Evolutionary conservation across 2,797 vertebrate species (phyloP).

Genomic region (Melanogrammus aeglefinus): DNA sequence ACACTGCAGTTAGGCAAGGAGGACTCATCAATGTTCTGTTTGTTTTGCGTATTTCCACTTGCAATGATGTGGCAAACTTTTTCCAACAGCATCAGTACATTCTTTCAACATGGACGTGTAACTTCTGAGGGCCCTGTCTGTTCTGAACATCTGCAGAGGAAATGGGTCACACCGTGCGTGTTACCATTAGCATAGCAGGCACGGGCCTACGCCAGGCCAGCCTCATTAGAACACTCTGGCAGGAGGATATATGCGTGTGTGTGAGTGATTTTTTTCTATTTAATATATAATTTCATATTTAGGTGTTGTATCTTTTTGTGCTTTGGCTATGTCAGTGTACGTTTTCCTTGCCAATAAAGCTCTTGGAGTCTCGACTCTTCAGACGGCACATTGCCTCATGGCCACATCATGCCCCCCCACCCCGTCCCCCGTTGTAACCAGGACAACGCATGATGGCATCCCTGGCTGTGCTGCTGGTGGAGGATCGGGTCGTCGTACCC

Average conservation of each 20-base stretch:
- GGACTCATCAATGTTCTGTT: neutral
- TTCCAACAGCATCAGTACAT: neutral
- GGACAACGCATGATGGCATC: slow-evolving; percentile 43
- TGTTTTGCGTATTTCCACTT: neutral
- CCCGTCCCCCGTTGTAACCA: slow-evolving; percentile 22
- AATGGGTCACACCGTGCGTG: slow-evolving; percentile 52
- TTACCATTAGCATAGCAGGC: slow-evolving; percentile 47
- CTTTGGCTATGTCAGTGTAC: slow-evolving; percentile 3
- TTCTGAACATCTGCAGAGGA: slow-evolving; percentile 53
- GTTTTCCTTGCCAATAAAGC: neutral
- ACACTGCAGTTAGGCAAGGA: neutral
- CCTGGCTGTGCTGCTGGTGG: slow-evolving; percentile 30
- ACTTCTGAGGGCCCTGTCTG: slow-evolving; percentile 19
- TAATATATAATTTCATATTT: neutral
- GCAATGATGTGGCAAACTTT: neutral
- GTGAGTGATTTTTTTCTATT: neutral
- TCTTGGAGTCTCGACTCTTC: neutral
- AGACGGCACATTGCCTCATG: slow-evolving; percentile 21
- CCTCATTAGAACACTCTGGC: slow-evolving; percentile 59
- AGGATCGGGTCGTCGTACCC: neutral
- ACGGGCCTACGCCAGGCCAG: slow-evolving; percentile 36
- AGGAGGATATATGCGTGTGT: slow-evolving; percentile 17
- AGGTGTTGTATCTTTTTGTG: neutral
- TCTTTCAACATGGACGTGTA: slow-evolving; percentile 38
- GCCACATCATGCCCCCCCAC: slow-evolving; percentile 20